Conservation (phyloP, 1,140 invertebrate genomes). For the Cydia pomonella region DNA sequence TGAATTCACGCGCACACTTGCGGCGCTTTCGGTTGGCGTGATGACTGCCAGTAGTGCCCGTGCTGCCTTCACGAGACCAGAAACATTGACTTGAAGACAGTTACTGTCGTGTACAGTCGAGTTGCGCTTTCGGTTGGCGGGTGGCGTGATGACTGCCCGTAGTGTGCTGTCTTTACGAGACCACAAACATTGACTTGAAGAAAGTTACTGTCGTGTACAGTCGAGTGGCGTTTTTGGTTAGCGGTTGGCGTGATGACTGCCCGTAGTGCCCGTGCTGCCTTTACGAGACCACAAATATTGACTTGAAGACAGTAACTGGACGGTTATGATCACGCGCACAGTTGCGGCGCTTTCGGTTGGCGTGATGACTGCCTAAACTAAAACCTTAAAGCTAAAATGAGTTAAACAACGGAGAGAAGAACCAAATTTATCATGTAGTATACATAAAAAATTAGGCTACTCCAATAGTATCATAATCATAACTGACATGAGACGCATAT, state of each 20-base stretch:
- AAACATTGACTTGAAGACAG: neutral
- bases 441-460: too few relatives aligned
- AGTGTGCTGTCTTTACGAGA: too few relatives aligned
- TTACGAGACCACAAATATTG: neutral
- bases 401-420: too few relatives aligned
- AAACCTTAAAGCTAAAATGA: too few relatives aligned
- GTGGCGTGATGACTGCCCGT: too few relatives aligned
- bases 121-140: neutral
- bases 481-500: too few relatives aligned
- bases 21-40: neutral
- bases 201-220: neutral
- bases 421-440: too few relatives aligned
- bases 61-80: neutral
- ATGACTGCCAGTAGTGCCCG: neutral
- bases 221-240: too few relatives aligned
- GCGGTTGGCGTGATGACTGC: neutral
- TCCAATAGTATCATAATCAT: too few relatives aligned
- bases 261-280: neutral
- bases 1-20: constrained; percentile 11
- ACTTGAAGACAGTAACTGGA: neutral
- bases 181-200: neutral
- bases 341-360: too few relatives aligned
- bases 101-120: neutral
- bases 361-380: too few relatives aligned
- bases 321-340: too few relatives aligned